These are phyloP conservation scores for Phocoena sinus DNA, from an alignment of 2,113 vertebrate species.

Conservation along the genomic window DNA sequence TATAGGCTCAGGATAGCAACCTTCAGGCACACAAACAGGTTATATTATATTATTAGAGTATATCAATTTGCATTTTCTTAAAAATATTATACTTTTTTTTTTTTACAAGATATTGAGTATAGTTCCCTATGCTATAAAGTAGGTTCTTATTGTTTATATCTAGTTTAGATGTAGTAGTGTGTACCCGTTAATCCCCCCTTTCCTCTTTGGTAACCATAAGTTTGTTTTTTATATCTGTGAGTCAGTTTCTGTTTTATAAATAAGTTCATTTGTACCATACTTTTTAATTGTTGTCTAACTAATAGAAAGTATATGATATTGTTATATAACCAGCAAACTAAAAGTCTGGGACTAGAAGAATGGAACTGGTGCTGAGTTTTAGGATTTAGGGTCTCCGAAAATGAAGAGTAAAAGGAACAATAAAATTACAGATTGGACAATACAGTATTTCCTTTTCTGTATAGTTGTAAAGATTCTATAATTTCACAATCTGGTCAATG, in stretches of 20 bases:
- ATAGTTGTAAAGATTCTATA: not conserved
- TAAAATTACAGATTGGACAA: not conserved
- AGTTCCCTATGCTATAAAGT: not conserved
- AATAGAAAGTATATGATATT: not conserved
- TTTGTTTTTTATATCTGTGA: not conserved
- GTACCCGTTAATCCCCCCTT: not conserved
- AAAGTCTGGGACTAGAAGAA: not conserved
- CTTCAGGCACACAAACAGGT: not conserved
- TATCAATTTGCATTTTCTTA: not conserved
- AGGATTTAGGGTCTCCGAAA: not conserved
- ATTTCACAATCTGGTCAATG: not conserved
- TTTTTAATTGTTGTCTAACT: not conserved
- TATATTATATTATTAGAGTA: not conserved
- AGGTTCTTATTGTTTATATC: not conserved
- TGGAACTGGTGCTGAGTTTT: not conserved
- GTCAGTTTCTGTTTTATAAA: not conserved
- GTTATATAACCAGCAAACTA: not conserved
- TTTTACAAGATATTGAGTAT: not conserved
- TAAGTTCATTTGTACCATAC: not conserved
- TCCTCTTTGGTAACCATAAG: not conserved
- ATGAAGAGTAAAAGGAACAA: not conserved
- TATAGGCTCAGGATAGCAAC: not conserved
- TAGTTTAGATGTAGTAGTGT: not conserved
- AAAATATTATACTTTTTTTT: not conserved
- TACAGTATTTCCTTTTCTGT: not conserved